These are phyloP conservation scores for Nasonia vitripennis DNA, from an alignment of 1,140 invertebrate species.

Conservation along the genomic window DNA sequence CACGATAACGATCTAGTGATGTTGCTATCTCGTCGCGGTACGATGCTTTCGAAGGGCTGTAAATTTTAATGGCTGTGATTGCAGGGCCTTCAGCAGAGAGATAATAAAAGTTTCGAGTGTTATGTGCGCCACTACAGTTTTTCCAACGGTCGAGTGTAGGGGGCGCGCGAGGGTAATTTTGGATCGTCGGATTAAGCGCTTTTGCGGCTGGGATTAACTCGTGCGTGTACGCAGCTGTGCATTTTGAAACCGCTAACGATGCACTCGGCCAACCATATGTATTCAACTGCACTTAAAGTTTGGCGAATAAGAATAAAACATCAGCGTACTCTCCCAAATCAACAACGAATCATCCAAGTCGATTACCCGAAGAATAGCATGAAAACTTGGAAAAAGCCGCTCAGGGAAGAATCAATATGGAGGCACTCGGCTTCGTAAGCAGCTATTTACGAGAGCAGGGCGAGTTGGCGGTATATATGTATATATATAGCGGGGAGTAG, in stretches of 20 bases:
- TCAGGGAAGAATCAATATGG: conserved; percentile 27
- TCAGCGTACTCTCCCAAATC: neutral
- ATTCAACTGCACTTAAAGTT: too few relatives aligned
- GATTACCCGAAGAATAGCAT: neutral
- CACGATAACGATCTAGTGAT: neutral
- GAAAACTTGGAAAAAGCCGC: neutral
- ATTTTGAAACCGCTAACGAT: too few relatives aligned
- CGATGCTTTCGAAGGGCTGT: neutral
- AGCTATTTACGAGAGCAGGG: conserved; percentile 58
- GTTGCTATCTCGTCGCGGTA: neutral
- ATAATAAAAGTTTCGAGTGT: neutral
- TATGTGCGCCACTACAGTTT: neutral
- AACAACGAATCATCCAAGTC: neutral
- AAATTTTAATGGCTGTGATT: neutral
- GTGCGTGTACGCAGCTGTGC: too few relatives aligned
- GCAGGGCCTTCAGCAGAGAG: neutral
- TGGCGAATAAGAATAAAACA: neutral
- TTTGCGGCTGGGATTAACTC: too few relatives aligned
- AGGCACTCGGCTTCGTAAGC: conserved; percentile 26
- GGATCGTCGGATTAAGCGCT: too few relatives aligned
- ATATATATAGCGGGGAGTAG: neutral
- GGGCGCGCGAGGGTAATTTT: too few relatives aligned
- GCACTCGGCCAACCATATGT: too few relatives aligned
- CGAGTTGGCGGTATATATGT: neutral
- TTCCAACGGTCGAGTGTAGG: neutral